A percentile compares a stretch with the other conserved stretches of the same genome.
phyloP scores from a whole-genome alignment of 2,113 vertebrate species.

The Oreotrochilus melanogaster region DNA sequence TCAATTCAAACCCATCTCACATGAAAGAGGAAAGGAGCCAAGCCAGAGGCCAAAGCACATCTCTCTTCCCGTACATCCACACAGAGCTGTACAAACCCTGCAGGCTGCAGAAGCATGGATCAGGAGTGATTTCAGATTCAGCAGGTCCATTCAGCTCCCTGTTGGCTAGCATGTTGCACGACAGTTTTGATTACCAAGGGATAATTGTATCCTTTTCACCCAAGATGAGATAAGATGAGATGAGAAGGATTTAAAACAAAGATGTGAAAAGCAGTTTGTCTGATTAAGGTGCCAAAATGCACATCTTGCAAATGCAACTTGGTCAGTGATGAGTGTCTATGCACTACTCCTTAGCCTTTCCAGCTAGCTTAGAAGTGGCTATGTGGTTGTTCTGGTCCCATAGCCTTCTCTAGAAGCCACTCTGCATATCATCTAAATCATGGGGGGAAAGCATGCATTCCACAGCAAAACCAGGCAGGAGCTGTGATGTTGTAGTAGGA shows the following conservation, averaged over 20 bases:
- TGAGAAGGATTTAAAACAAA: background rate
- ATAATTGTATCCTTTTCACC: background rate
- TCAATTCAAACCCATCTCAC: background rate
- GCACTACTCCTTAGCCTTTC: background rate
- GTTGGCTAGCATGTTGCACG: background rate
- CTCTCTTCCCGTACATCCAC: background rate
- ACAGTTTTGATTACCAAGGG: background rate
- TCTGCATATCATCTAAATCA: background rate
- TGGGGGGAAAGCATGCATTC: rapidly evolving
- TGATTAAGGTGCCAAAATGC: background rate
- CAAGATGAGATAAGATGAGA: background rate
- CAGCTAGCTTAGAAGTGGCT: background rate
- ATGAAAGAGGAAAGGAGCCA: background rate
- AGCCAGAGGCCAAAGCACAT: background rate
- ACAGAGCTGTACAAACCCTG: rapidly evolving
- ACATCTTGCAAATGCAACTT: background rate
- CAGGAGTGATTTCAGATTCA: background rate
- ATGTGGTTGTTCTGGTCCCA: background rate
- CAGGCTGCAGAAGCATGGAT: background rate
- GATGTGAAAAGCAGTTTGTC: background rate
- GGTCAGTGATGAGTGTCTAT: background rate
- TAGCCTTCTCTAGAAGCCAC: background rate
- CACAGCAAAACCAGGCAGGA: background rate
- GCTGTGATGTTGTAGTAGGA: background rate
- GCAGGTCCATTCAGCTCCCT: background rate